A percentile compares a stretch with the other conserved stretches of the same genome.
These are phyloP conservation scores for Leucozona laternaria DNA, from an alignment of 2,888 invertebrate genomes.

Conservation along the genomic window DNA sequence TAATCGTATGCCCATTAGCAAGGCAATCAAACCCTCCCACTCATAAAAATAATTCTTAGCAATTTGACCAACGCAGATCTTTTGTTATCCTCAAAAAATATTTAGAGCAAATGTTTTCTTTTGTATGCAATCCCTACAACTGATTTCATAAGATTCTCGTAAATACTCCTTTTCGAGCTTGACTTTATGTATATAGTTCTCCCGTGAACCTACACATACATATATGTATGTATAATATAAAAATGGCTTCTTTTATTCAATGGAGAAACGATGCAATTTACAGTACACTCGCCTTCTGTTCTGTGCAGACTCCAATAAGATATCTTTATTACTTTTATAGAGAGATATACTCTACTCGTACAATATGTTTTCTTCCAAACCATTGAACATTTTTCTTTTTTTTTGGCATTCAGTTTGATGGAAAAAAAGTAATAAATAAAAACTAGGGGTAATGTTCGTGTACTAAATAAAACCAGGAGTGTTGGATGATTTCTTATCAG, in stretches of 20 bases:
- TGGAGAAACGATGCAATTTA: constrained; percentile 55
- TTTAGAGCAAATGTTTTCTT: constrained; percentile 9
- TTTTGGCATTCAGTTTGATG: constrained; percentile 13
- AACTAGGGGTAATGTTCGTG: constrained; percentile 44
- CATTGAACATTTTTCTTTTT: constrained; percentile 48
- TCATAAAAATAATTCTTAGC: constrained; percentile 5
- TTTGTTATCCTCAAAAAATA: constrained; percentile 10
- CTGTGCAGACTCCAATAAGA: not conserved
- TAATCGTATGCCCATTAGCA: constrained; percentile 12
- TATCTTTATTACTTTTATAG: not conserved
- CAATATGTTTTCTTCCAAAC: constrained; percentile 51
- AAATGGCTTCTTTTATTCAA: constrained; percentile 62
- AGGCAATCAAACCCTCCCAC: constrained; percentile 26
- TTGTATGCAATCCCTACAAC: constrained; percentile 10
- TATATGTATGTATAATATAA: not conserved
- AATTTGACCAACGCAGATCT: not conserved
- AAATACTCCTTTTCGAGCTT: not conserved
- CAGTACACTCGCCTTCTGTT: constrained; percentile 41
- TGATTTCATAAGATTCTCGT: constrained; percentile 7
- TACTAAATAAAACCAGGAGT: constrained; percentile 36
- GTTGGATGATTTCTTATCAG: constrained; percentile 6
- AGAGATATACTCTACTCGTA: not conserved
- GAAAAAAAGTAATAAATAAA: constrained; percentile 37
- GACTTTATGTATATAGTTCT: not conserved
- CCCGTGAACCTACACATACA: not conserved